Percentiles rank a stretch among this genome's conserved stretches.
phyloP scores from a whole-genome alignment of 2,797 vertebrate genomes.

The Lepus oiostolus region DNA sequence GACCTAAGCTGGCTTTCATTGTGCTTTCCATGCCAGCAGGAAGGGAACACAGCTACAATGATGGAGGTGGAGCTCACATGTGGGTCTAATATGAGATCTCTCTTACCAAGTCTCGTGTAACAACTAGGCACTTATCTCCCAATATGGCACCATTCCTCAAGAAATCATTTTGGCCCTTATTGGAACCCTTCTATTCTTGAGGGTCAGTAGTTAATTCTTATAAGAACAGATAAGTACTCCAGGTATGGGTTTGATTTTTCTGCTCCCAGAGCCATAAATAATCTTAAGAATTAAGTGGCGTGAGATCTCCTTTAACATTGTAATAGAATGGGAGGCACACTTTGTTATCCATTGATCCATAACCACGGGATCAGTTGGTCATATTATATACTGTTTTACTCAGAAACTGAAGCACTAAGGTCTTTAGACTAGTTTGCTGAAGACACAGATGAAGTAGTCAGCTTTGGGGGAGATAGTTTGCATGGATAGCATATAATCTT shows the following conservation, averaged over 20 bases:
- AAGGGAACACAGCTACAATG: background rate
- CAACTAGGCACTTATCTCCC: background rate
- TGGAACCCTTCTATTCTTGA: background rate
- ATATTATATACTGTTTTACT: background rate
- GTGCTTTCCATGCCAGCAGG: background rate
- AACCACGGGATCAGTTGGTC: background rate
- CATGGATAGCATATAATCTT: background rate
- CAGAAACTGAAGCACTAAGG: background rate
- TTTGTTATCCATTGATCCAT: background rate
- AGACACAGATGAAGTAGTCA: background rate
- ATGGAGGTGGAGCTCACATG: background rate
- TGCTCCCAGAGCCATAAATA: background rate
- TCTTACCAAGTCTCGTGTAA: background rate
- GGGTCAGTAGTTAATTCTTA: background rate
- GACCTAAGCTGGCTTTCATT: background rate
- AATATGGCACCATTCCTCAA: background rate
- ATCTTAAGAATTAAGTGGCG: background rate
- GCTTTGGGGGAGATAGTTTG: background rate
- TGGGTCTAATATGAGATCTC: background rate
- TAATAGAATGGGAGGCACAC: background rate
- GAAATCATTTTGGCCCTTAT: background rate
- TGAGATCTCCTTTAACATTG: background rate
- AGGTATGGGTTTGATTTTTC: background rate
- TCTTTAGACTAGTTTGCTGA: background rate
- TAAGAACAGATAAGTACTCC: background rate